phyloP scores from a whole-genome alignment of 1,140 invertebrate species.

The Drosophila persimilis region DNA sequence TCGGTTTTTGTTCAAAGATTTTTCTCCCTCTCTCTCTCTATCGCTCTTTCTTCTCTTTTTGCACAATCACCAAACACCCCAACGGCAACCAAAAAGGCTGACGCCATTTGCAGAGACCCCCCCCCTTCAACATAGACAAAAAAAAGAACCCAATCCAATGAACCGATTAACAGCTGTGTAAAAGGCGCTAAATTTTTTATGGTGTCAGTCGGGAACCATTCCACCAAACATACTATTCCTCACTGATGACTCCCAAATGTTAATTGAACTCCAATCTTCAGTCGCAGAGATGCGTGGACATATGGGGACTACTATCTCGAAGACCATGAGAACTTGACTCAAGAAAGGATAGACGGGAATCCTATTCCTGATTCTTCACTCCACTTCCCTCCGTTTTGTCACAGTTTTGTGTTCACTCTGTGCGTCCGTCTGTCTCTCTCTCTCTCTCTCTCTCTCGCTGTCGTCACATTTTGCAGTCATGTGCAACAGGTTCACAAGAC shows the following conservation, averaged over 20 bases:
- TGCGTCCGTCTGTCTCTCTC: too few species aligned
- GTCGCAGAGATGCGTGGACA: too few species aligned
- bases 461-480: constrained; percentile 34
- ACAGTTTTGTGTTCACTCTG: not conserved
- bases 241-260: too few species aligned
- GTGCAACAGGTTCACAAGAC: constrained; percentile 66
- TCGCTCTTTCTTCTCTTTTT: constrained; percentile 30
- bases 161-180: not conserved
- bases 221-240: not conserved
- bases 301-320: too few species aligned
- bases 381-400: too few species aligned
- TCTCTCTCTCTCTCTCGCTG: too few species aligned
- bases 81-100: constrained; percentile 32
- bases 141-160: too few species aligned
- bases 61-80: constrained; percentile 45
- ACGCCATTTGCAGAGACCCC: constrained; percentile 24
- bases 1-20: constrained; percentile 13
- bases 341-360: too few species aligned
- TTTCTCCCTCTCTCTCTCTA: not conserved
- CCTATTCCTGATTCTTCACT: too few species aligned
- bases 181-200: constrained; percentile 12
- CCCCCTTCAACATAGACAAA: not conserved
- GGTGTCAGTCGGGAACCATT: not conserved
- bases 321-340: too few species aligned
- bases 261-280: too few species aligned